Conservation (phyloP, 2,888 invertebrate species). For the Orthosia gothica region DNA sequence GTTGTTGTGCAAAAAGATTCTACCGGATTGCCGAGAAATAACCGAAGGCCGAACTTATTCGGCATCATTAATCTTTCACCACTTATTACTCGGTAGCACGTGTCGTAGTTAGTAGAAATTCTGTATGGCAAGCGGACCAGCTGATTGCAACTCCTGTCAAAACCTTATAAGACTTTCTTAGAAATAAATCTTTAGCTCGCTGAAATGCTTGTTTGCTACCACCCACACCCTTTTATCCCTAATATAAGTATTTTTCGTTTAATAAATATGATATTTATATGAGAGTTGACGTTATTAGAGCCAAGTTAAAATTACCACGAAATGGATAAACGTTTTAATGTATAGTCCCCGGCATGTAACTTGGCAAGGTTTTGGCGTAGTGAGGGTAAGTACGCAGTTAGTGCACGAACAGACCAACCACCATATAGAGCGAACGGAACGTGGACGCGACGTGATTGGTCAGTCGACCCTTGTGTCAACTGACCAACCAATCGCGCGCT, state of each 20-base stretch:
- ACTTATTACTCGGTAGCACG: constrained; percentile 80
- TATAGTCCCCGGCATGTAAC: no score
- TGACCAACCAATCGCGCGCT: no score
- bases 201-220: constrained; percentile 1
- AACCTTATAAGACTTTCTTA: constrained; percentile 56
- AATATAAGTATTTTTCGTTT: background rate
- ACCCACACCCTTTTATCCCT: background rate
- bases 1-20: constrained; percentile 72
- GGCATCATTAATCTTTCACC: constrained; percentile 81
- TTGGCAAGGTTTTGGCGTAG: no score
- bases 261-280: background rate
- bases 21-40: constrained; percentile 69
- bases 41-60: constrained; percentile 76
- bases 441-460: no score
- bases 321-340: no score
- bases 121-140: constrained; percentile 73
- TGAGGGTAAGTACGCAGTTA: no score
- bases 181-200: constrained; percentile 32
- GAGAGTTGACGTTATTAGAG: background rate
- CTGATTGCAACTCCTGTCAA: constrained; percentile 73
- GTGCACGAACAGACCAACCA: no score
- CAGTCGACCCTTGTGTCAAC: no score
- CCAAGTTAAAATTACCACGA: background rate
- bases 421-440: no score
- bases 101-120: constrained; percentile 77